A percentile compares a stretch with the other conserved stretches of the same genome.
Conservation (phyloP, 1,140 invertebrate genomes). For the Pinna nobilis region DNA sequence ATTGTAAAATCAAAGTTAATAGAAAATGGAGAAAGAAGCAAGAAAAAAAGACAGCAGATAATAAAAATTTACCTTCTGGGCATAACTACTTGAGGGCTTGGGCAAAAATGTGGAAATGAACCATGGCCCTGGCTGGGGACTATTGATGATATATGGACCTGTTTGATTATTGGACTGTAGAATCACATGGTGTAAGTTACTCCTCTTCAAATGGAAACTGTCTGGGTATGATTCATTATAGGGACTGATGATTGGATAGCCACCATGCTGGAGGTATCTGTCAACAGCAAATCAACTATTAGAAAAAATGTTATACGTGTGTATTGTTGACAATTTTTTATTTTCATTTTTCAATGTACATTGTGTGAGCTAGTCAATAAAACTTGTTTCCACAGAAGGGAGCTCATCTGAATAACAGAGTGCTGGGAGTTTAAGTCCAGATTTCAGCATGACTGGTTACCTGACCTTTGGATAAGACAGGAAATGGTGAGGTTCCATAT, state of each 20-base stretch:
- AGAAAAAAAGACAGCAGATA: no score
- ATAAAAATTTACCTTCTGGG: conserved; percentile 25
- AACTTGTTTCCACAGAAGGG: no score
- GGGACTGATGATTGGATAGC: conserved; percentile 34
- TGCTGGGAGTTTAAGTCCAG: no score
- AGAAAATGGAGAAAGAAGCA: no score
- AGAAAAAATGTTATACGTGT: background rate
- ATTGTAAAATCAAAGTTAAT: no score
- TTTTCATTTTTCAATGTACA: background rate
- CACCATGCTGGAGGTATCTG: conserved; percentile 36
- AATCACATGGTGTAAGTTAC: conserved; percentile 2
- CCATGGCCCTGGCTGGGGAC: conserved; percentile 29
- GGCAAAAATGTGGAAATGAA: conserved; percentile 37
- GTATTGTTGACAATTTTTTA: background rate
- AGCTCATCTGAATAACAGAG: no score
- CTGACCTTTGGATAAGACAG: no score
- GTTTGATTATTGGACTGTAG: conserved; percentile 32
- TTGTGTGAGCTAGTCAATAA: no score
- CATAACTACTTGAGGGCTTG: conserved; percentile 18
- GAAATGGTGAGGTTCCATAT: no score
- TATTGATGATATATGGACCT: conserved; percentile 15
- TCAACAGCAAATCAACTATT: background rate
- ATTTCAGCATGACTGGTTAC: no score
- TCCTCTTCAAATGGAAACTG: conserved; percentile 21
- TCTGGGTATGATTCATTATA: conserved; percentile 43